Conservation (phyloP, 1,140 invertebrate species). For the Paracyclopina nana region DNA sequence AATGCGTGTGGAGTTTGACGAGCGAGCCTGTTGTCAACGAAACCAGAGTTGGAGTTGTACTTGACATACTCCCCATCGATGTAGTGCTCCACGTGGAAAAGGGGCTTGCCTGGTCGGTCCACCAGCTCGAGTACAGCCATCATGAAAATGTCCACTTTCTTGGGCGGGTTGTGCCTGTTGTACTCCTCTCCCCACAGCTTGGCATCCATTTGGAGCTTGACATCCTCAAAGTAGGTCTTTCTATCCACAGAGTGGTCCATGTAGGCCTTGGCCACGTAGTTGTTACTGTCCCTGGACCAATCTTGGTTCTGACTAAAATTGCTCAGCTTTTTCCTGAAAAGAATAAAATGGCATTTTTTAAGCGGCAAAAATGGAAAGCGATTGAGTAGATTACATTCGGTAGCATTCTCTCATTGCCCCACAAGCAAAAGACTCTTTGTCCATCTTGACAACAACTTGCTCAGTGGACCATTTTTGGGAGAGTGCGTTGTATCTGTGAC, state of each 20-base stretch:
- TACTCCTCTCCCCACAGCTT: constrained; percentile 41
- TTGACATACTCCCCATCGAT: constrained; percentile 40
- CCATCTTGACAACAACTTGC: constrained; percentile 31
- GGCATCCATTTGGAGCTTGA: constrained; percentile 38
- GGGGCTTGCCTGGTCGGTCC: constrained; percentile 29
- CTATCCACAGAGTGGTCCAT: constrained; percentile 30
- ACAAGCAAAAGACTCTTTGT: constrained; percentile 31
- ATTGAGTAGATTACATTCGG: constrained; percentile 27
- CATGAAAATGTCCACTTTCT: constrained; percentile 41
- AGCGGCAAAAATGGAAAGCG: constrained; percentile 1
- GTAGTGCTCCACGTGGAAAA: constrained; percentile 38
- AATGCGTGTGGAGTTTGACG: constrained; percentile 38
- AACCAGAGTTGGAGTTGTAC: constrained; percentile 41
- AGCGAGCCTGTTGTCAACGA: constrained; percentile 32
- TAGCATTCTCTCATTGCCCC: constrained; percentile 39
- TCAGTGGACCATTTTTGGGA: constrained; percentile 29
- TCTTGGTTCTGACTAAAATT: constrained; percentile 27
- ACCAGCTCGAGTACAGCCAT: constrained; percentile 37
- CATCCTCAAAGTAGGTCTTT: constrained; percentile 33
- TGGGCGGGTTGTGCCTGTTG: constrained; percentile 39
- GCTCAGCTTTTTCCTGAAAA: constrained; percentile 33
- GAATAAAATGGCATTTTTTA: constrained; percentile 1
- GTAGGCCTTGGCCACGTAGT: constrained; percentile 39
- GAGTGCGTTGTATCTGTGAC: constrained; percentile 30
- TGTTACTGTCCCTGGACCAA: constrained; percentile 34